Conservation (phyloP, 2,797 vertebrate species). For the Channallabes apus region DNA sequence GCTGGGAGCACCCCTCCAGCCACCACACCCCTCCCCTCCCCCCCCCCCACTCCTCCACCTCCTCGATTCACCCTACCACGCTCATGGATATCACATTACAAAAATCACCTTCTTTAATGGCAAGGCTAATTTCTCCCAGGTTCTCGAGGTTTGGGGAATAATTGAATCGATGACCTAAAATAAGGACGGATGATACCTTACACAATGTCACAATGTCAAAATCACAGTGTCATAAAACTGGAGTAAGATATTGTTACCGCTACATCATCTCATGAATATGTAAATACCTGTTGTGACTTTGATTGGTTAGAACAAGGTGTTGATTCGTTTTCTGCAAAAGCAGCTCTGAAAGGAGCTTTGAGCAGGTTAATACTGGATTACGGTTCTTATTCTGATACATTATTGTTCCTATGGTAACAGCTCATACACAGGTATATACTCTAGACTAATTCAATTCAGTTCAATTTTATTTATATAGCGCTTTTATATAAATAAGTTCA, state of each 20-base stretch:
- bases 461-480: too few species aligned
- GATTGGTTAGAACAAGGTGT: neutral
- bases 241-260: neutral
- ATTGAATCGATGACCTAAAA: conserved; percentile 69
- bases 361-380: neutral
- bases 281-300: neutral
- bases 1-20: conserved; percentile 63
- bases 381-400: too few species aligned
- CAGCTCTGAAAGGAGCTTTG: neutral
- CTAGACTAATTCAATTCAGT: too few species aligned
- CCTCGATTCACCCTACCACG: conserved; percentile 10
- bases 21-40: too few species aligned
- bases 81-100: conserved; percentile 71
- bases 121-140: conserved; percentile 55
- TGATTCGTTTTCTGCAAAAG: neutral
- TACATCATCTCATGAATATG: conserved; percentile 23
- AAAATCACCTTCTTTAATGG: conserved; percentile 57
- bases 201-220: neutral
- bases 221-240: neutral
- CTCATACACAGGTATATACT: neutral
- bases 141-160: conserved; percentile 57
- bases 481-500: too few species aligned
- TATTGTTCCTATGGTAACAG: neutral
- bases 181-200: conserved; percentile 48
- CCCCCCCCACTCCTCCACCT: conserved; percentile 64